Conservation (phyloP, 2,888 invertebrate species). For the Macaria liturata region DNA sequence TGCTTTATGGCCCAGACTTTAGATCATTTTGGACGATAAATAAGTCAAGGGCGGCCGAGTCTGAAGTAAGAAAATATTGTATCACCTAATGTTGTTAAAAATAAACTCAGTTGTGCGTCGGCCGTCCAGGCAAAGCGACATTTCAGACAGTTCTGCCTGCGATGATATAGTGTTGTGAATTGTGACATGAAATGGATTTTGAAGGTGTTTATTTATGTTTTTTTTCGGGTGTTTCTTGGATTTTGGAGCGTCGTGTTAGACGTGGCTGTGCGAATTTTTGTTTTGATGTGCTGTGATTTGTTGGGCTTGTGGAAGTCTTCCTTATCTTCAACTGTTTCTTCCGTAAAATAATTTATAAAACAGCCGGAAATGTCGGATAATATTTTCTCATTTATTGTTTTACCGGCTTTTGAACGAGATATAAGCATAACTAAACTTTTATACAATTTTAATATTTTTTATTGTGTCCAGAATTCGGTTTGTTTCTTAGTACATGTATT, state of each 20-base stretch:
- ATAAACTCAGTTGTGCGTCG: conserved; percentile 69
- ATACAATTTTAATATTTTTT: too few species aligned
- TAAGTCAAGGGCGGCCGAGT: conserved; percentile 74
- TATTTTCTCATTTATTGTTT: too few species aligned
- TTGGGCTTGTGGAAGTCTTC: background rate
- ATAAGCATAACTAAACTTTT: too few species aligned
- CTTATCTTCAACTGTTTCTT: too few species aligned
- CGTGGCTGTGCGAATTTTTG: background rate
- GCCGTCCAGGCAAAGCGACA: conserved; percentile 37
- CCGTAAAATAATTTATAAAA: too few species aligned
- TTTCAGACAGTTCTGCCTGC: conserved; percentile 5
- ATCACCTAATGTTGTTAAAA: conserved; percentile 70
- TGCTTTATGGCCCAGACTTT: conserved; percentile 34
- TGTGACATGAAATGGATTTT: conserved; percentile 24
- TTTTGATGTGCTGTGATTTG: conserved; percentile 10
- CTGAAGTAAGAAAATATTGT: conserved; percentile 62
- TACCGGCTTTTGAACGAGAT: too few species aligned
- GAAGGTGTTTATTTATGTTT: conserved; percentile 23
- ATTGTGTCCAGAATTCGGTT: too few species aligned
- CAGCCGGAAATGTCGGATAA: too few species aligned
- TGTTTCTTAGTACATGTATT: background rate
- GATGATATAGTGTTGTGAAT: conserved; percentile 10
- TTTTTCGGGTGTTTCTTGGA: conserved; percentile 6
- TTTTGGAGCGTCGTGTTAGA: background rate
- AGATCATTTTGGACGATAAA: conserved; percentile 45